phyloP scores from a whole-genome alignment of 2,113 vertebrate genomes.

The Cynoglossus semilaevis region DNA sequence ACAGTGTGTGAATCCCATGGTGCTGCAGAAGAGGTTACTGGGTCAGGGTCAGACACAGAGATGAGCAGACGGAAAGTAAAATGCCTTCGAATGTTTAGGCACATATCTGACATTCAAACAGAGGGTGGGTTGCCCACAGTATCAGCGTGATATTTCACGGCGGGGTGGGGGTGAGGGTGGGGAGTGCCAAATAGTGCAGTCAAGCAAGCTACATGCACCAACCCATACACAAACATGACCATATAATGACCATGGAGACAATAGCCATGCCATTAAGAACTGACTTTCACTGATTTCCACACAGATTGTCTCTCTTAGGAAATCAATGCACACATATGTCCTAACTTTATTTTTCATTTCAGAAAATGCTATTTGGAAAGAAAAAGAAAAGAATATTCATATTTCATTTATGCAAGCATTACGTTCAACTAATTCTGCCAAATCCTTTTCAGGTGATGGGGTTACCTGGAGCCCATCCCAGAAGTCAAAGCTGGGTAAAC shows the following conservation, averaged over 20 bases:
- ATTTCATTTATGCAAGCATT: too few relatives aligned
- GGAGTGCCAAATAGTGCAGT: too few relatives aligned
- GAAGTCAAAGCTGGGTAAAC: too few relatives aligned
- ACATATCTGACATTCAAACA: constrained; percentile 17
- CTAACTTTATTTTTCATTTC: not conserved
- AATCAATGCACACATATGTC: constrained; percentile 9
- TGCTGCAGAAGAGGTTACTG: constrained; percentile 32
- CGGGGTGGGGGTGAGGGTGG: not conserved
- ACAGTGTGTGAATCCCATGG: constrained; percentile 32
- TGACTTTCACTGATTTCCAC: too few relatives aligned
- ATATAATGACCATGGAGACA: constrained; percentile 1
- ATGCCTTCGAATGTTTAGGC: not conserved
- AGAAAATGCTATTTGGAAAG: not conserved
- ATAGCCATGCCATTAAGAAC: constrained; percentile 34
- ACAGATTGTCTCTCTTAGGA: too few relatives aligned
- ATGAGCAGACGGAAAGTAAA: not conserved
- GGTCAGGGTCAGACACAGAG: constrained; percentile 19
- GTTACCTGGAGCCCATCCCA: too few relatives aligned
- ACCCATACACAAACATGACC: not conserved
- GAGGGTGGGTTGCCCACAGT: not conserved
- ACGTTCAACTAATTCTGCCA: too few relatives aligned
- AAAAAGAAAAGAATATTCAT: not conserved
- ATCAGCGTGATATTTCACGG: constrained; percentile 5
- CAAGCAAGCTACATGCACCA: not conserved
- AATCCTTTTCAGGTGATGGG: too few relatives aligned